These are phyloP conservation scores for Drosophila neoperkinsi DNA, from an alignment of 2,888 invertebrate genomes.

Conservation along the genomic window DNA sequence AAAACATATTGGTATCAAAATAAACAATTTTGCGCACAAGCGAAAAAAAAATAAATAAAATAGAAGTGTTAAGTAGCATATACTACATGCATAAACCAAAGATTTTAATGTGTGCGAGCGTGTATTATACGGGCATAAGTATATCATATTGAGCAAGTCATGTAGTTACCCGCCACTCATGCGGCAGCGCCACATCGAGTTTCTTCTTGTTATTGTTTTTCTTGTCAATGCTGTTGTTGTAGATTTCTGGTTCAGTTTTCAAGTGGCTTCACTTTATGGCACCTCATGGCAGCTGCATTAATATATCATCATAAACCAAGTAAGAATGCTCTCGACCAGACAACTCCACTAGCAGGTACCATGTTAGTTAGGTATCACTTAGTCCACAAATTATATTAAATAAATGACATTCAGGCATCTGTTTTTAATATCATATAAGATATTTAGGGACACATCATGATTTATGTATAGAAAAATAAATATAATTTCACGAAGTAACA, in stretches of 20 bases:
- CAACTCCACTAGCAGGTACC: conserved; percentile 1
- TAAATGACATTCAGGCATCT: neutral
- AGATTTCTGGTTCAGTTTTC: conserved; percentile 30
- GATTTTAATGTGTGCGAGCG: conserved; percentile 30
- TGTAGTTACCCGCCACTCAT: conserved; percentile 30
- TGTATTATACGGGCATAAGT: conserved; percentile 8
- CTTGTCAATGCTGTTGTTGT: conserved; percentile 24
- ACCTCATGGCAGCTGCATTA: conserved; percentile 63
- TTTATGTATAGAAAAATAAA: neutral
- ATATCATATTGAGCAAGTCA: conserved; percentile 38
- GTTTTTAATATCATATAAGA: neutral
- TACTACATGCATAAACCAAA: conserved; percentile 27
- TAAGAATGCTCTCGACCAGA: neutral
- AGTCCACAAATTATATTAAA: neutral
- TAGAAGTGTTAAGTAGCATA: conserved; percentile 67
- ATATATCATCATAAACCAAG: conserved; percentile 62
- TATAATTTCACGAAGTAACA: neutral
- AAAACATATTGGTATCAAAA: conserved; percentile 67
- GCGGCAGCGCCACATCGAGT: conserved; percentile 12
- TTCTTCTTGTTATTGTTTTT: conserved; percentile 19
- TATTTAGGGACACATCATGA: neutral
- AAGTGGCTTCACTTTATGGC: conserved; percentile 70
- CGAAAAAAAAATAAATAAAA: conserved; percentile 44
- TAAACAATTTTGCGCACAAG: conserved; percentile 64
- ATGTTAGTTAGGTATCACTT: neutral